Conservation (phyloP, 1,140 invertebrate species). For the Bombyx mori region ASM3026992v2 NC_085131.1:4635501-4636000, state of each 20-base stretch:
- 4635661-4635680: background rate
- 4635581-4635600: slow-evolving; percentile 30
- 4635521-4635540: too few relatives aligned
- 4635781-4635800: slow-evolving; percentile 32
- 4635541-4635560: slow-evolving; percentile 15
- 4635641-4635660: background rate
- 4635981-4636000: too few relatives aligned
- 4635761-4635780: slow-evolving; percentile 36
- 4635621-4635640: slow-evolving; percentile 2
- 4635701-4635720: slow-evolving; percentile 11
- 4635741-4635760: slow-evolving; percentile 22
- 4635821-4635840: slow-evolving; percentile 70
- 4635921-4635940: too few relatives aligned
- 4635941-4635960: too few relatives aligned
- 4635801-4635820: slow-evolving; percentile 61
- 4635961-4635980: too few relatives aligned
- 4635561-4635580: slow-evolving; percentile 26
- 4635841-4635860: slow-evolving; percentile 73
- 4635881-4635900: too few relatives aligned
- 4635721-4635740: slow-evolving; percentile 12
- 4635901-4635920: too few relatives aligned
- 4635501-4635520: too few relatives aligned
- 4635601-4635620: slow-evolving; percentile 32
- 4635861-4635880: slow-evolving; percentile 72
- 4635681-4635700: slow-evolving; percentile 3